A percentile compares a stretch with the other conserved stretches of the same genome.
These are phyloP conservation scores for Argyresthia goedartella DNA, from an alignment of 2,888 invertebrate species.

Conservation along the genomic window DNA sequence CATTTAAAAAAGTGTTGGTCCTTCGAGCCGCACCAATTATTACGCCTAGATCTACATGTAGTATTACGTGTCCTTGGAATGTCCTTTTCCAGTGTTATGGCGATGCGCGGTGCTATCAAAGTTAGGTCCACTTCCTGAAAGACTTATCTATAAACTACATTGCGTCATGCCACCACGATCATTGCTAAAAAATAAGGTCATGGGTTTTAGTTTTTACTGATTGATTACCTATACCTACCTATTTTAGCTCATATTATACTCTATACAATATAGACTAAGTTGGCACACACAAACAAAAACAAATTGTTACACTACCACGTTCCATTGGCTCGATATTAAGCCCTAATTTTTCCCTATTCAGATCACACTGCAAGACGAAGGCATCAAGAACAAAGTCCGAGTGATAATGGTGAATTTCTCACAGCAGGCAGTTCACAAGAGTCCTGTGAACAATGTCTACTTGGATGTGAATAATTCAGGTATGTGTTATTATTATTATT, in stretches of 20 bases:
- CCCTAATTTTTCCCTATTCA: conserved; percentile 17
- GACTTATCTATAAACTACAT: no score
- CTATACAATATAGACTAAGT: no score
- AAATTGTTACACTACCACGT: no score
- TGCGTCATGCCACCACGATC: no score
- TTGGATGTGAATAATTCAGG: conserved; percentile 54
- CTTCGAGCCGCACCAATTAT: background rate
- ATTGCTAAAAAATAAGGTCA: no score
- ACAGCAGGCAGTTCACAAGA: conserved; percentile 14
- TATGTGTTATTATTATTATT: conserved; percentile 16
- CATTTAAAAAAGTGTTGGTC: background rate
- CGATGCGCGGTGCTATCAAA: no score
- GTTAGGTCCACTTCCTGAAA: no score
- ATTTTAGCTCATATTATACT: no score
- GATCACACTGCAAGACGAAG: conserved; percentile 65
- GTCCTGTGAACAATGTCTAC: conserved; percentile 53
- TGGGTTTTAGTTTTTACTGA: no score
- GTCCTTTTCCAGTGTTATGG: background rate
- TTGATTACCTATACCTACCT: no score
- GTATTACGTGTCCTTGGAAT: conserved; percentile 1
- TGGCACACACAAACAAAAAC: no score
- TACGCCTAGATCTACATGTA: background rate
- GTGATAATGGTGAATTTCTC: conserved; percentile 62
- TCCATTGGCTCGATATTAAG: no score
- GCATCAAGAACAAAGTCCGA: conserved; percentile 61